A percentile compares a stretch with the other conserved stretches of the same genome.
Conservation (phyloP, 2,888 invertebrate genomes). For the Pyrrhosoma nymphula region DNA sequence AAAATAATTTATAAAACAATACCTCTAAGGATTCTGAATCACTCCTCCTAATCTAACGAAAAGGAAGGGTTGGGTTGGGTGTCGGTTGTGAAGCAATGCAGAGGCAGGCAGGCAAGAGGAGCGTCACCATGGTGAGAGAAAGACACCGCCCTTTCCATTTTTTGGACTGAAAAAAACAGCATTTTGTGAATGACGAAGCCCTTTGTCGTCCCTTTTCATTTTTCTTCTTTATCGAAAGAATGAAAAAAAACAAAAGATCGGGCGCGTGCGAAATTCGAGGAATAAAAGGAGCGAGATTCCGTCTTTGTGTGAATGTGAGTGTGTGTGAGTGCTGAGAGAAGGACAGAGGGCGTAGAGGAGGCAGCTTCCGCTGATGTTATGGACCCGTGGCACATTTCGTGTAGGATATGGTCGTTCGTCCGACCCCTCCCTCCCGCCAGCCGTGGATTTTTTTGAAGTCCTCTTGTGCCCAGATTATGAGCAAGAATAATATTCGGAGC, state of each 20-base stretch:
- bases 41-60: too few species aligned
- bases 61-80: too few species aligned
- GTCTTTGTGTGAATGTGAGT: background rate
- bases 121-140: too few species aligned
- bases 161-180: too few species aligned
- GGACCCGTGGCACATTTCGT: background rate
- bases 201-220: background rate
- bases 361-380: background rate
- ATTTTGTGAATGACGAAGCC: too few species aligned
- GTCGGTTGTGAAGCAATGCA: too few species aligned
- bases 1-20: too few species aligned
- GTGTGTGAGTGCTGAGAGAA: background rate
- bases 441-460: background rate
- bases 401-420: background rate
- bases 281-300: background rate
- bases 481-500: background rate
- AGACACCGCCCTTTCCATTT: too few species aligned
- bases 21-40: too few species aligned
- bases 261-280: background rate
- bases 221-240: conserved; percentile 9
- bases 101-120: too few species aligned
- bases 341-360: background rate
- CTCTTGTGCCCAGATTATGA: background rate
- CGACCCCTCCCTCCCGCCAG: background rate
- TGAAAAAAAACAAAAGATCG: background rate